phyloP scores from a whole-genome alignment of 2,113 vertebrate genomes.

The Octodon degus region DNA sequence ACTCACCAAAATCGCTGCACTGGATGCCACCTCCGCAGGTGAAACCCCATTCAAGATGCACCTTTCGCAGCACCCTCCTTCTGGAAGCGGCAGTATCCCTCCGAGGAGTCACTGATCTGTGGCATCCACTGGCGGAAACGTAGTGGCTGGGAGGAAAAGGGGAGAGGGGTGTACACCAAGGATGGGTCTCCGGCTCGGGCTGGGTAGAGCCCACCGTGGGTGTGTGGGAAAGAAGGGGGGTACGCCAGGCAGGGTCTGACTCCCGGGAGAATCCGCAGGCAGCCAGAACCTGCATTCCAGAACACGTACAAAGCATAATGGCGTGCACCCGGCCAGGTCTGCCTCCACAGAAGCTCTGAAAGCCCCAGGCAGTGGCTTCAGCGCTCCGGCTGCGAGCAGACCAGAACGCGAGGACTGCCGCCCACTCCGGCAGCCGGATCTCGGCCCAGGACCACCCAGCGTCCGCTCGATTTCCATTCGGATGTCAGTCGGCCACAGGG shows the following conservation, averaged over 20 bases:
- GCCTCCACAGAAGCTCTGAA: background rate
- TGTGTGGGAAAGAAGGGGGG: too few species aligned
- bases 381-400: background rate
- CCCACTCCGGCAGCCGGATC: background rate
- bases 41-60: background rate
- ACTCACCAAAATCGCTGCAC: background rate
- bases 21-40: background rate
- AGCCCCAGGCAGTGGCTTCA: background rate
- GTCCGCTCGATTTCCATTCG: background rate
- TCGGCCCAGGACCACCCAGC: accelerated
- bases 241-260: background rate
- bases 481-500: background rate
- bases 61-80: background rate
- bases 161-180: accelerated
- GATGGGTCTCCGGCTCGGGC: background rate
- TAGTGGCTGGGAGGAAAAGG: background rate
- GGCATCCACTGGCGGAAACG: background rate
- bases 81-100: background rate
- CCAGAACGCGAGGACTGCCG: background rate
- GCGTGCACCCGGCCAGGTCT: background rate
- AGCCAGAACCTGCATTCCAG: background rate
- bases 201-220: too few species aligned
- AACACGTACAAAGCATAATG: background rate
- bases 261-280: background rate
- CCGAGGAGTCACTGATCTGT: background rate